Evolutionary conservation across 2,797 vertebrate genomes (phyloP), one percentile per base, ranked within the genome.

Genomic region (Melanitta fusca): DNA sequence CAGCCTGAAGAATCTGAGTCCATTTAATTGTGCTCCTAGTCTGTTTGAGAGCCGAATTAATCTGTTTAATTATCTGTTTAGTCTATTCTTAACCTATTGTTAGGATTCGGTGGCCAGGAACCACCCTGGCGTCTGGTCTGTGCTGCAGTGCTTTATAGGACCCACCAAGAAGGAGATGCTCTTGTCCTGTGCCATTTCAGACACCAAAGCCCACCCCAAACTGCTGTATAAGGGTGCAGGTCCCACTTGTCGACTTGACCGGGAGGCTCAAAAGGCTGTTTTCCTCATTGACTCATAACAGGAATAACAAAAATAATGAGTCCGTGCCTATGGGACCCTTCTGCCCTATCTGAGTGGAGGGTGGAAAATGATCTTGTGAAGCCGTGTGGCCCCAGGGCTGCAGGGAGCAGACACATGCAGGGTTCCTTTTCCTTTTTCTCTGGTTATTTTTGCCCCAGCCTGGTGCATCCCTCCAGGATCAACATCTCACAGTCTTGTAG

Each of bases 1-100:
- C 53, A 82, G 78, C 39, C 88, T 74, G 80, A 57, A 87, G 81
- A 87, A 80, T 85, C n/a, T 41, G 38, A 89, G 84, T 24, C 53
- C 68, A 54, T 93, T 91, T 91, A 95, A 80, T 94, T 94, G 43
- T 45, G 30, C 74, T 92, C 28, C 61, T 91, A 82, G 53, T 57
- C 69, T 71, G 39, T n/a, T 57, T 86, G 89, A 93, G 69, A 94
- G 60, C 56, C 54, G 74, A 94, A 95, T 91, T 91, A 96, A 85
- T 96, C 74, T 88, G 45, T 56, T 95, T 90, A 95, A 95, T 95
- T 93, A 89, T 95, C 75, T 96, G 86, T 96, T 97, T 96, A 96
- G 96, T 94, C 93, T 96, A 83, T 91, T 92, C 93, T 85, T 80
- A 92, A 96, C 45, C 84, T 95, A 71, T 89, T 95, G 84, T 92